phyloP scores from a whole-genome alignment of 37 sponge, comb jelly and placozoan genomes.

The Eunapius fragilis region DNA sequence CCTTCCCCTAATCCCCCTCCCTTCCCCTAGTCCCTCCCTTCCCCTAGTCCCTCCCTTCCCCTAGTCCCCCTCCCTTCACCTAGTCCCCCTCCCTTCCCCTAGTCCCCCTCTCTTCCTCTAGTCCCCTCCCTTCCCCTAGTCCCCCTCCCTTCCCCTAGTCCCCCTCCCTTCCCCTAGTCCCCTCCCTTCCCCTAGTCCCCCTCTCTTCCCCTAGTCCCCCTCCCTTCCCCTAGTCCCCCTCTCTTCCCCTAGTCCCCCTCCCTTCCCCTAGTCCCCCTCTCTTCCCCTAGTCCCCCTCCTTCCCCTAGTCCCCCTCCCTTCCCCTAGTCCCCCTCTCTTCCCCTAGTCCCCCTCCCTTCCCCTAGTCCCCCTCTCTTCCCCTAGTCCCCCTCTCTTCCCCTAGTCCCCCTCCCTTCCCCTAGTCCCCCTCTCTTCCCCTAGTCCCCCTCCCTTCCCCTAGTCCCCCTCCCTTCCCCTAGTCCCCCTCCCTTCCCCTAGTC shows the following conservation, averaged over 20 bases:
- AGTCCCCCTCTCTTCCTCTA: too few species aligned
- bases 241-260: too few species aligned
- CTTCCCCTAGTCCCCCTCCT: too few species aligned
- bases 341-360: not conserved
- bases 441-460: not conserved
- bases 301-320: too few species aligned
- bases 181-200: not conserved
- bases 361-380: too few species aligned
- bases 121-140: not conserved
- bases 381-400: not conserved
- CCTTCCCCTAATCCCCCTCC: too few species aligned
- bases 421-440: too few species aligned
- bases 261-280: too few species aligned
- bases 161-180: not conserved
- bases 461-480: constrained; percentile 31
- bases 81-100: not conserved
- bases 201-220: not conserved
- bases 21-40: too few species aligned
- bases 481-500: not conserved
- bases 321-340: not conserved
- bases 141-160: not conserved
- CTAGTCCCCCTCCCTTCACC: constrained; percentile 17
- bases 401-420: not conserved
- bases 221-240: constrained; percentile 42
- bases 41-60: too few species aligned